Base-by-base conservation (phyloP, 1,140 invertebrate species). In the Mamestra configurata region DNA sequence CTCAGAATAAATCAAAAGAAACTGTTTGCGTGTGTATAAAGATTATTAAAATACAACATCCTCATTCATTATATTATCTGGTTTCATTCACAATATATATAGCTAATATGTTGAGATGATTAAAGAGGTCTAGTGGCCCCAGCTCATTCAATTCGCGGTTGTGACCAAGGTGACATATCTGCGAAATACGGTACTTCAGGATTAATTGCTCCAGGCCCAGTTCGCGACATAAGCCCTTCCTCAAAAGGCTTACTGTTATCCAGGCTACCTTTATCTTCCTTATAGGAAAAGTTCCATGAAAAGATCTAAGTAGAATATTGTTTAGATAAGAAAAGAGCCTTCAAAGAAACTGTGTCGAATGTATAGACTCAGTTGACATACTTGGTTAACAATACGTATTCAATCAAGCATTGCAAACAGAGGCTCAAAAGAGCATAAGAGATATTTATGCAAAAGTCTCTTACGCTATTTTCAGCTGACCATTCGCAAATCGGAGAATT, bases 301-400 rank as follows among this genome's bases (percentile, higher is more conserved):
- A 40, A 13, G 35, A 22, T 40, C n/a, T 20, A 18, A 18, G 18
- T 24, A 13, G 2, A 66, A 66, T 31, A 66, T 66, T 66, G 35
- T 66, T 35, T 40, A 35, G 2, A 11, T 40, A 64, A 64, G 31
- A 20, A 22, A 37, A 22, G 31, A 22, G 18, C 64, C 40, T 46
- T 46, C 20, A 68, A 24, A 49, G 22, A 40, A 66, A 66, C 61
- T 27, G 66, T 27, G 40, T 27, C 66, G 37, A 70, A 49, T 70
- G 40, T 7, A 27, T 46, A 70, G 27, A 20, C 40, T 70, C 43
- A 46, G 66, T 70, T 27, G 13, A 46, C 66, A 49, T 40, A 70
- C 37, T n/a, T 70, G 66, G 37, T 24, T 70, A 49, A 70, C 66
- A 70, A 70, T 70, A 70, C 20, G 20, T 22, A 70, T 70, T 70